phyloP scores from a whole-genome alignment of 1,140 invertebrate species.

The Bombus balteatus region DNA sequence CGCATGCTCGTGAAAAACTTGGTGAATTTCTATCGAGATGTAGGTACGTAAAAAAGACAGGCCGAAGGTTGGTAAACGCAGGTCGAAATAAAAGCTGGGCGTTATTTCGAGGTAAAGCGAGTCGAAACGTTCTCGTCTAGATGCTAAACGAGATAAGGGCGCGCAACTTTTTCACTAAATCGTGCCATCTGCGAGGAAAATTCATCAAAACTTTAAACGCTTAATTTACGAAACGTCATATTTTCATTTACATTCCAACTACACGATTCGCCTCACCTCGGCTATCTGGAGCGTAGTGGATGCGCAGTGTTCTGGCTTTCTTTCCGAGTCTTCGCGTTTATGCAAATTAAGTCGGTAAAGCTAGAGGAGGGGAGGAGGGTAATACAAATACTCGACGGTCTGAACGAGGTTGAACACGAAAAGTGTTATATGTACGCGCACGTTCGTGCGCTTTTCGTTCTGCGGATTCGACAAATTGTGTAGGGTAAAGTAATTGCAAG shows the following conservation, averaged over 20 bases:
- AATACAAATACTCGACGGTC: slow-evolving; percentile 18
- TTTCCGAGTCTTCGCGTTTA: slow-evolving; percentile 25
- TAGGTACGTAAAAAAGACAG: not conserved
- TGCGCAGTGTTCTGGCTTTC: not conserved
- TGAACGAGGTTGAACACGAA: not conserved
- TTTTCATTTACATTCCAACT: slow-evolving; percentile 31
- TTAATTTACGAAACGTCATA: slow-evolving; percentile 32
- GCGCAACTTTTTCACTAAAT: slow-evolving; percentile 12
- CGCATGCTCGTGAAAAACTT: no score
- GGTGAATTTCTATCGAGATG: no score
- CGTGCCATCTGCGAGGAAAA: slow-evolving; percentile 6
- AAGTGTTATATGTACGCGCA: not conserved
- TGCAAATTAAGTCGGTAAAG: slow-evolving; percentile 33
- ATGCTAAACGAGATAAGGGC: not conserved
- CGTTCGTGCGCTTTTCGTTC: slow-evolving; percentile 4
- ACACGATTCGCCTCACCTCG: not conserved
- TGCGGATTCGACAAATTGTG: not conserved
- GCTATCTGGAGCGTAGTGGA: not conserved
- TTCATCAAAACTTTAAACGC: slow-evolving; percentile 40
- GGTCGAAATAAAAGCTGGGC: not conserved
- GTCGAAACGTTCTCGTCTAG: not conserved
- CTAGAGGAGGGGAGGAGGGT: not conserved
- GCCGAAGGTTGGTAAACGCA: not conserved
- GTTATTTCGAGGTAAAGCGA: not conserved
- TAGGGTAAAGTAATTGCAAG: not conserved